Conservation (phyloP, 1,140 invertebrate species). For the Drosophila carrolli region DNA sequence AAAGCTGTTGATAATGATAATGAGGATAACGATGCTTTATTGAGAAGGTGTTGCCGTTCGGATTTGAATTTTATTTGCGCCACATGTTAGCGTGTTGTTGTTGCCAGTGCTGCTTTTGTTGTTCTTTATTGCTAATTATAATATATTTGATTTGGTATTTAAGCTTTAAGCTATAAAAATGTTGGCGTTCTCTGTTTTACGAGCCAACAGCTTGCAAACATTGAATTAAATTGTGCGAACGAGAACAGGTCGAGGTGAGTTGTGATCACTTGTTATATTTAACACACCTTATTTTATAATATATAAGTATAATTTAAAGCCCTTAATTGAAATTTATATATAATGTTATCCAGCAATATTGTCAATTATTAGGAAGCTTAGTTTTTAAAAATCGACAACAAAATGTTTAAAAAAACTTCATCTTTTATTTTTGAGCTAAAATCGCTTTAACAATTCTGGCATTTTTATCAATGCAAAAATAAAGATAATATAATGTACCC, state of each 20-base stretch:
- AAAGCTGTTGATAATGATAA: slow-evolving; percentile 81
- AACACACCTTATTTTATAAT: slow-evolving; percentile 13
- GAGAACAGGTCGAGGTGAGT: slow-evolving; percentile 40
- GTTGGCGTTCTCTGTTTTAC: slow-evolving; percentile 64
- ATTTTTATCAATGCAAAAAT: too few relatives aligned
- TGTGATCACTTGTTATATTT: slow-evolving; percentile 11
- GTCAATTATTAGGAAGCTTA: too few relatives aligned
- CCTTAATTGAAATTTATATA: background rate
- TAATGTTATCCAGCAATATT: background rate
- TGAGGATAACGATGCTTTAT: slow-evolving; percentile 81
- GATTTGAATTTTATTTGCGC: slow-evolving; percentile 58
- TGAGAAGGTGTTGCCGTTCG: slow-evolving; percentile 76
- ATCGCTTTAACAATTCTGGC: too few relatives aligned
- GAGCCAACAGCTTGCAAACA: slow-evolving; percentile 36
- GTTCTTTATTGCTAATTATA: slow-evolving; percentile 69
- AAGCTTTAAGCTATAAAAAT: slow-evolving; percentile 68
- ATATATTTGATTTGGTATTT: slow-evolving; percentile 76
- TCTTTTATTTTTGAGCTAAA: too few relatives aligned
- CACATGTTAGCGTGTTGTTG: slow-evolving; percentile 29
- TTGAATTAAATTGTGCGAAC: slow-evolving; percentile 59
- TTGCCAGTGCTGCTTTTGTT: slow-evolving; percentile 15
- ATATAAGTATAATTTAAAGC: background rate
- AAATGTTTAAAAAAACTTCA: too few relatives aligned
- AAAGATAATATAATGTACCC: too few relatives aligned
- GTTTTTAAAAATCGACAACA: too few relatives aligned